These are phyloP conservation scores for Emmelina monodactyla DNA, from an alignment of 2,888 invertebrate genomes.

Conservation along the genomic window DNA sequence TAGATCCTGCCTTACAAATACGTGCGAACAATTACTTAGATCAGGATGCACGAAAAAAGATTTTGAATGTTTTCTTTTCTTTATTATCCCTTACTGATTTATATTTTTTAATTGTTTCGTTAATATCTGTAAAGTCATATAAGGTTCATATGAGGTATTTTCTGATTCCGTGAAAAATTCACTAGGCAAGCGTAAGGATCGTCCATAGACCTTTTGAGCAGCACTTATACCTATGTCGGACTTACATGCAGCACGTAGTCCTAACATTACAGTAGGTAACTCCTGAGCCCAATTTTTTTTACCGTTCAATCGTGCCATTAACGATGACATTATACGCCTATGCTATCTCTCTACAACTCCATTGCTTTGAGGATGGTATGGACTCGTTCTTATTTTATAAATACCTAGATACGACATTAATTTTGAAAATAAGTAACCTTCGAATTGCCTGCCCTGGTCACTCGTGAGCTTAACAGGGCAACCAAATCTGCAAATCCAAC, in stretches of 20 bases:
- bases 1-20: too few species aligned
- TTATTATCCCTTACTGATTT: too few species aligned
- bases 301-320: conserved; percentile 10
- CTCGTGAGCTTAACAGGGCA: conserved; percentile 7
- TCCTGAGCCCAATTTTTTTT: conserved; percentile 12
- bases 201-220: conserved; percentile 19
- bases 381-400: conserved; percentile 10
- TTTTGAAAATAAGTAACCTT: conserved; percentile 22
- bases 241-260: conserved; percentile 18
- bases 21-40: too few species aligned
- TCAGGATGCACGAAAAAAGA: too few species aligned
- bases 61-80: too few species aligned
- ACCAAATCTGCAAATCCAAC: conserved; percentile 14
- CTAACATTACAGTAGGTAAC: conserved; percentile 22
- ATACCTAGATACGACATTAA: conserved; percentile 10
- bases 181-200: conserved; percentile 17
- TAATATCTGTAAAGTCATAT: too few species aligned
- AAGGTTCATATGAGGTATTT: too few species aligned
- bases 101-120: too few species aligned
- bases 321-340: conserved; percentile 14
- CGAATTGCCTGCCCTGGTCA: conserved; percentile 15
- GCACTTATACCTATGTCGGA: conserved; percentile 16
- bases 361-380: conserved; percentile 16
- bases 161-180: too few species aligned
- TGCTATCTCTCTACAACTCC: conserved; percentile 16